Evolutionary conservation across 53 echinoderm and acorn worm genomes (phyloP).

Genomic region (Arbacia lixula): DNA sequence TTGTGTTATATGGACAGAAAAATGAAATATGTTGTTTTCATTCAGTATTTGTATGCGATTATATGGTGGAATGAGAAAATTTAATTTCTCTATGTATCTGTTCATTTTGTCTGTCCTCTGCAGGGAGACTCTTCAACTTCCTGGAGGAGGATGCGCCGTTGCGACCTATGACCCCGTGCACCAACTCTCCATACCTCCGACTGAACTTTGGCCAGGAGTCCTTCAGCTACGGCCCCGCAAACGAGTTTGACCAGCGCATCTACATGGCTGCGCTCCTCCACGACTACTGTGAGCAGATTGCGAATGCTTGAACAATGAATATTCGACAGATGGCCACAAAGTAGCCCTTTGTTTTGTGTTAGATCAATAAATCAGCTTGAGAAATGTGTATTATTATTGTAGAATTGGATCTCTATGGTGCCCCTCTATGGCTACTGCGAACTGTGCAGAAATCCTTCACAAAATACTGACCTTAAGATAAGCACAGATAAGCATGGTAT

Average conservation of each 20-base stretch:
- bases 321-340: too few relatives aligned
- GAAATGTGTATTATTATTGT: background rate
- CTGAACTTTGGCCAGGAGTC: constrained; percentile 53
- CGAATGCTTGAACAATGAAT: constrained; percentile 7
- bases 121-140: constrained; percentile 48
- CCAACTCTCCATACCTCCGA: constrained; percentile 39
- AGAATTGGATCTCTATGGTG: background rate
- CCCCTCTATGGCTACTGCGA: too few relatives aligned
- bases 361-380: background rate
- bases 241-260: constrained; percentile 51
- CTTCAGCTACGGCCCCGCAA: constrained; percentile 50
- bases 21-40: too few relatives aligned
- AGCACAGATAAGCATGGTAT: too few relatives aligned
- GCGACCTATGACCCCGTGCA: constrained; percentile 49
- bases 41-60: too few relatives aligned
- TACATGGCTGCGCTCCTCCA: constrained; percentile 65
- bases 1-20: too few relatives aligned
- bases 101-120: background rate
- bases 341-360: background rate
- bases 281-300: constrained; percentile 47
- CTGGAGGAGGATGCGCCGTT: constrained; percentile 18
- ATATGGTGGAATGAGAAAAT: too few relatives aligned
- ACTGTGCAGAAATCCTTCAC: too few relatives aligned
- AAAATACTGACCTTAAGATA: too few relatives aligned
- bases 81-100: background rate